Percentiles rank a stretch among this genome's conserved stretches.
Evolutionary conservation across 2,797 vertebrate species (phyloP).

Genomic region (Schizopygopsis malacanthus): DNA sequence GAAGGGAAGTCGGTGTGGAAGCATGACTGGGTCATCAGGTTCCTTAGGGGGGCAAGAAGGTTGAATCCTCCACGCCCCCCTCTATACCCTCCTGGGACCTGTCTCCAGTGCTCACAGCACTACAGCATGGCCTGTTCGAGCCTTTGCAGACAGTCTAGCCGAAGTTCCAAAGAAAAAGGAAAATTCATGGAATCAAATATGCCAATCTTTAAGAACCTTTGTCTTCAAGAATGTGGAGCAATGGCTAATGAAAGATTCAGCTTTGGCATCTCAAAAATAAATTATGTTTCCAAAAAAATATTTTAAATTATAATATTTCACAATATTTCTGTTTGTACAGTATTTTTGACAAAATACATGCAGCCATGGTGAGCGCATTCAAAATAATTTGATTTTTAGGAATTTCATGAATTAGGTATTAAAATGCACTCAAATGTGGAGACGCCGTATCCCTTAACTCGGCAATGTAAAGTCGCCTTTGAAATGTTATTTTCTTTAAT

Average conservation of each 20-base stretch:
- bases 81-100: too few relatives aligned
- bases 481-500: conserved; percentile 60
- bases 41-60: too few relatives aligned
- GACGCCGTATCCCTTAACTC: not conserved
- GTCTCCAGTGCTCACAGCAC: too few relatives aligned
- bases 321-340: not conserved
- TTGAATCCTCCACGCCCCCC: too few relatives aligned
- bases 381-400: not conserved
- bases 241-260: not conserved
- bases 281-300: not conserved
- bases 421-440: conserved; percentile 13
- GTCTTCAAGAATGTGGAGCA: not conserved
- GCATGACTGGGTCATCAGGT: too few relatives aligned
- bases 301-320: not conserved
- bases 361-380: not conserved
- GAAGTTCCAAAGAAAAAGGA: too few relatives aligned
- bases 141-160: too few relatives aligned
- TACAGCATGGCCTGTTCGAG: too few relatives aligned
- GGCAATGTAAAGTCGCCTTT: conserved; percentile 51
- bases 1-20: too few relatives aligned
- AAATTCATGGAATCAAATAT: not conserved
- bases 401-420: not conserved
- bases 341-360: not conserved
- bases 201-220: not conserved
- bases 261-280: too few relatives aligned